Evolutionary conservation across 2,888 invertebrate species (phyloP).

Genomic region (Halocaridina rubra): DNA sequence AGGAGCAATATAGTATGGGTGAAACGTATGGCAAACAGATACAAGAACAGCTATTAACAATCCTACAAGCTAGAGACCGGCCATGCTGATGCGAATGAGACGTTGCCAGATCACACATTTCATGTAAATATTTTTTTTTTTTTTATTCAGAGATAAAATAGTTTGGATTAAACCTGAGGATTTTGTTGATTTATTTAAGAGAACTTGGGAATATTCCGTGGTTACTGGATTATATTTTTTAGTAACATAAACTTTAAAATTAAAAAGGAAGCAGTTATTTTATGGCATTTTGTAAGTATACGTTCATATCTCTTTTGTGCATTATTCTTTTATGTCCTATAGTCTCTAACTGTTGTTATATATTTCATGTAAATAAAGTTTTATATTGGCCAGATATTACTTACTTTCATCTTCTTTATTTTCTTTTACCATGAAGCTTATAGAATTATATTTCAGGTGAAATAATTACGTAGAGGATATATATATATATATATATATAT

Average conservation of each 20-base stretch:
- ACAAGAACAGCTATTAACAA: too few species aligned
- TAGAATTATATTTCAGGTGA: not conserved
- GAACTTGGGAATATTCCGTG: too few species aligned
- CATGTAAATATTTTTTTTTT: too few species aligned
- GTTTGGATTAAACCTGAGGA: too few species aligned
- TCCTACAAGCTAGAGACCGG: constrained; percentile 60
- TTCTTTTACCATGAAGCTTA: not conserved
- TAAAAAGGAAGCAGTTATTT: not conserved
- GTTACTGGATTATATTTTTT: not conserved
- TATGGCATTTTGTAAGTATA: too few species aligned
- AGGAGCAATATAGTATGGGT: constrained; percentile 35
- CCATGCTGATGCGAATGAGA: constrained; percentile 52
- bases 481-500: not conserved
- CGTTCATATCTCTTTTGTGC: too few species aligned
- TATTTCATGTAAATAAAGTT: too few species aligned
- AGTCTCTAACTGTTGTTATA: too few species aligned
- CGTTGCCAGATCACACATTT: not conserved
- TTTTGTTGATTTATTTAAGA: not conserved
- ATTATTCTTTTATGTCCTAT: too few species aligned
- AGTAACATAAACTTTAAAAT: not conserved
- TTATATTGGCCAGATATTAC: too few species aligned
- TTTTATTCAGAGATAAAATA: too few species aligned
- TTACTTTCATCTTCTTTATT: not conserved
- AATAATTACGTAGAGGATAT: not conserved
- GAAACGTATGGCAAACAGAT: constrained; percentile 59